phyloP scores from a whole-genome alignment of 2,113 vertebrate species.

The Rana temporaria region DNA sequence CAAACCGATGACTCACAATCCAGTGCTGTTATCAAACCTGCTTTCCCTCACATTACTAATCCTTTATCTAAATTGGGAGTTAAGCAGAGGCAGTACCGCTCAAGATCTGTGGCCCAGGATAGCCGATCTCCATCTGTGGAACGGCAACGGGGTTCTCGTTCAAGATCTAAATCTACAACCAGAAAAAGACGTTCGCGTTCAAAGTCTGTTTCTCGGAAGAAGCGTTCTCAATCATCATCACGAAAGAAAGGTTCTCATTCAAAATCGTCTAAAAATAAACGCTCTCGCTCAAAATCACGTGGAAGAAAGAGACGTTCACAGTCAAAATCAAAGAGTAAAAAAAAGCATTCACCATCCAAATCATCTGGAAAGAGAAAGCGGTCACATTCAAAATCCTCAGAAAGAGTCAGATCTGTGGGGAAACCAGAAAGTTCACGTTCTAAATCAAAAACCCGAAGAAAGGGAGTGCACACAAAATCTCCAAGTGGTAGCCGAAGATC shows the following conservation, averaged over 20 bases:
- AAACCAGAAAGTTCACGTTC: conserved; percentile 59
- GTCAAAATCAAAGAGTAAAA: conserved; percentile 50
- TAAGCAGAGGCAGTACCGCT: conserved; percentile 47
- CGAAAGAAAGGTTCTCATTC: conserved; percentile 28
- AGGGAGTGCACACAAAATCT: conserved; percentile 18
- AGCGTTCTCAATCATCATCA: not conserved
- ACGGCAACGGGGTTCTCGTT: not conserved
- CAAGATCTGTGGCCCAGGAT: conserved; percentile 45
- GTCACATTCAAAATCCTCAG: conserved; percentile 31
- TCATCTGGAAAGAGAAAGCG: conserved; percentile 50
- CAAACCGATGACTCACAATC: conserved; percentile 17
- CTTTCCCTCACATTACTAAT: conserved; percentile 43
- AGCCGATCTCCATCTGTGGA: conserved; percentile 57
- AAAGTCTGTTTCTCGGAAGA: conserved; percentile 38
- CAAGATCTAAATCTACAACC: conserved; percentile 22
- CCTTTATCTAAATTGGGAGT: conserved; percentile 20
- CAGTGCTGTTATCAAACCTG: not conserved
- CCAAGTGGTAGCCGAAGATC: conserved; percentile 58
- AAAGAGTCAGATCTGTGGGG: conserved; percentile 56
- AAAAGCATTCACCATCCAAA: conserved; percentile 61
- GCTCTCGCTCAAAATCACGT: conserved; percentile 29
- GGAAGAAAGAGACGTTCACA: conserved; percentile 43
- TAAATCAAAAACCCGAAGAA: conserved; percentile 66
- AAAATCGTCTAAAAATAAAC: conserved; percentile 8
- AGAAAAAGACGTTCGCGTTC: conserved; percentile 18